Percentiles rank a stretch among this genome's conserved stretches.
phyloP scores from a whole-genome alignment of 2,888 invertebrate genomes.

The Tenthredo notha region DNA sequence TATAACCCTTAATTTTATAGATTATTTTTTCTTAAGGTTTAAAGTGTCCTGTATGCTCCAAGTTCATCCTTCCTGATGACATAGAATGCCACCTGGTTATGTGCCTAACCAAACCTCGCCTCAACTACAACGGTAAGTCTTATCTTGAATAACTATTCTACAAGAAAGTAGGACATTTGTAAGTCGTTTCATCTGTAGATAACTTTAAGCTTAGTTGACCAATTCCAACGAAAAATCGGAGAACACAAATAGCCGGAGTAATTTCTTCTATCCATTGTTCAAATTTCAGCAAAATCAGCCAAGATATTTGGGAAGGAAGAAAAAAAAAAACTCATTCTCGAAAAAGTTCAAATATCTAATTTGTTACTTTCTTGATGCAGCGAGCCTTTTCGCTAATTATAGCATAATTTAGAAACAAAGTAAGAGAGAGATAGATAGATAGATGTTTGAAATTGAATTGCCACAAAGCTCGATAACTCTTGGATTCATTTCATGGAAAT shows the following conservation, averaged over 20 bases:
- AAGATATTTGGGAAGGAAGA: neutral
- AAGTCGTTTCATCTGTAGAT: neutral
- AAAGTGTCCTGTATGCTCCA: constrained; percentile 99
- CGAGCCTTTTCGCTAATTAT: neutral
- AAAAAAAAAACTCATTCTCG: too few relatives aligned
- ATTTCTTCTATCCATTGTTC: neutral
- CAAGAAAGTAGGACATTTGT: neutral
- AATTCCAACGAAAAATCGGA: neutral
- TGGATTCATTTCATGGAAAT: neutral
- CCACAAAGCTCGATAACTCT: neutral
- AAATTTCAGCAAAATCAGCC: neutral
- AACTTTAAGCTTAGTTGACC: constrained; percentile 5
- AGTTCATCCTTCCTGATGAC: constrained; percentile 98
- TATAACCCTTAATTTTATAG: constrained; percentile 13
- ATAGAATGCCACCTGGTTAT: constrained; percentile 99
- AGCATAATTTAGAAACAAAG: neutral
- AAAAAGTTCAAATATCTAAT: too few relatives aligned
- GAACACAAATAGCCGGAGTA: neutral
- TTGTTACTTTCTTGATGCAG: neutral
- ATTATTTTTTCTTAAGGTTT: constrained; percentile 87
- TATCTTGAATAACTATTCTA: constrained; percentile 52
- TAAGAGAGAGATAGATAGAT: too few relatives aligned
- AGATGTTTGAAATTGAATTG: neutral
- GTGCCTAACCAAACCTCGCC: constrained; percentile 99
- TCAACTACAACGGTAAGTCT: constrained; percentile 97